Conservation (phyloP, 2,888 invertebrate species). For the Dynastes maya region DNA sequence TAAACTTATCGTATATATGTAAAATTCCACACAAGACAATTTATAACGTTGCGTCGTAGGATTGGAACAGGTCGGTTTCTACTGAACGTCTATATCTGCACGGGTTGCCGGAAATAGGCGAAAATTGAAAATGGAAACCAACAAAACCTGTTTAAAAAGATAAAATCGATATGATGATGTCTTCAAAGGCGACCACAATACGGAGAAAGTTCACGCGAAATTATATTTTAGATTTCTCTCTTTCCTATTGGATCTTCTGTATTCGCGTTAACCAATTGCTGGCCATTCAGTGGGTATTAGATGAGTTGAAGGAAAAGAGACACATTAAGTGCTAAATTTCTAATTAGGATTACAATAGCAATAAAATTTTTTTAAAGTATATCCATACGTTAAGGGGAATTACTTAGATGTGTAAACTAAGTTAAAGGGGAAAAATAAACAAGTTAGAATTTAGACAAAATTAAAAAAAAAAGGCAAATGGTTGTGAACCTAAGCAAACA, state of each 20-base stretch:
- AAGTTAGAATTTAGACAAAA: too few species aligned
- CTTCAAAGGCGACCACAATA: not conserved
- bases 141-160: constrained; percentile 17
- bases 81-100: constrained; percentile 20
- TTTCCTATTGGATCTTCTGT: not conserved
- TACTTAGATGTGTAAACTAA: too few species aligned
- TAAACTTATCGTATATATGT: constrained; percentile 44
- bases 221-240: not conserved
- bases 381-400: too few species aligned
- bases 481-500: too few species aligned
- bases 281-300: too few species aligned
- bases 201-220: not conserved
- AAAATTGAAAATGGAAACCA: constrained; percentile 39
- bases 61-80: constrained; percentile 23
- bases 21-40: constrained; percentile 42
- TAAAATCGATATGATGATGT: constrained; percentile 1
- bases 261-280: too few species aligned
- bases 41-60: constrained; percentile 21
- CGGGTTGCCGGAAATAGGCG: constrained; percentile 4
- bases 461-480: too few species aligned
- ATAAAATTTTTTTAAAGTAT: too few species aligned
- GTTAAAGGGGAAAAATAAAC: too few species aligned
- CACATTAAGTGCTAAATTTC: too few species aligned
- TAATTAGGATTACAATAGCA: too few species aligned
- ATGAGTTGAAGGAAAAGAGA: too few species aligned